Percentiles rank a stretch among this genome's conserved stretches.
Evolutionary conservation across 1,140 invertebrate genomes (phyloP).

Genomic region (Grapholita molesta): DNA sequence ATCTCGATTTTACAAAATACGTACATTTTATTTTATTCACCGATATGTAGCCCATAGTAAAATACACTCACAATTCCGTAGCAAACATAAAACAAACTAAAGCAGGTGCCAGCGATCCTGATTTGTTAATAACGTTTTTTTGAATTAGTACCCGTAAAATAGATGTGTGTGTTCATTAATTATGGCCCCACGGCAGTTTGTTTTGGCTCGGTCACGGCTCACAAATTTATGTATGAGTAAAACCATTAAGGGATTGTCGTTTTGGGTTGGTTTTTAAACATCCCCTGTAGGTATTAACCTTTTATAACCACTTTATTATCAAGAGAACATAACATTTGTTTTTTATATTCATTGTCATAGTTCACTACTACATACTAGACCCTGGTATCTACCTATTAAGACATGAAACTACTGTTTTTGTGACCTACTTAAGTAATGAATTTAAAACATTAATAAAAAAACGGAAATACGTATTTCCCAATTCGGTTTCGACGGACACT

Average conservation of each 20-base stretch:
- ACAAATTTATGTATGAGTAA: conserved; percentile 65
- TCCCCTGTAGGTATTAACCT: neutral
- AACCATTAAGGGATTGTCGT: conserved; percentile 69
- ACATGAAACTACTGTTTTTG: too few species aligned
- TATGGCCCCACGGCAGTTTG: conserved; percentile 63
- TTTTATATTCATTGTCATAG: too few species aligned
- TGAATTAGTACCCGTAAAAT: conserved; percentile 65
- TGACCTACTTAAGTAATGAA: too few species aligned
- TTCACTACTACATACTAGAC: too few species aligned
- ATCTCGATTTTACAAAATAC: neutral
- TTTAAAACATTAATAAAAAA: too few species aligned
- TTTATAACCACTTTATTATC: neutral
- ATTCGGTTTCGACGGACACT: too few species aligned
- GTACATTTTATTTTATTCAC: neutral
- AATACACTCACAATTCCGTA: neutral
- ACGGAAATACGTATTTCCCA: too few species aligned
- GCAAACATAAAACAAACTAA: conserved; percentile 17
- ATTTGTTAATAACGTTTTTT: conserved; percentile 59
- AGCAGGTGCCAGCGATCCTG: conserved; percentile 42
- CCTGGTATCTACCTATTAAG: too few species aligned
- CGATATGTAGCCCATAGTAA: conserved; percentile 1
- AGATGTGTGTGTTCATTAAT: conserved; percentile 69
- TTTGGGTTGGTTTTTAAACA: conserved; percentile 43
- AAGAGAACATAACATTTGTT: too few species aligned
- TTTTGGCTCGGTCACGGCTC: conserved; percentile 63